Conservation (phyloP, 2,113 vertebrate species). For the Castor canadensis region DNA sequence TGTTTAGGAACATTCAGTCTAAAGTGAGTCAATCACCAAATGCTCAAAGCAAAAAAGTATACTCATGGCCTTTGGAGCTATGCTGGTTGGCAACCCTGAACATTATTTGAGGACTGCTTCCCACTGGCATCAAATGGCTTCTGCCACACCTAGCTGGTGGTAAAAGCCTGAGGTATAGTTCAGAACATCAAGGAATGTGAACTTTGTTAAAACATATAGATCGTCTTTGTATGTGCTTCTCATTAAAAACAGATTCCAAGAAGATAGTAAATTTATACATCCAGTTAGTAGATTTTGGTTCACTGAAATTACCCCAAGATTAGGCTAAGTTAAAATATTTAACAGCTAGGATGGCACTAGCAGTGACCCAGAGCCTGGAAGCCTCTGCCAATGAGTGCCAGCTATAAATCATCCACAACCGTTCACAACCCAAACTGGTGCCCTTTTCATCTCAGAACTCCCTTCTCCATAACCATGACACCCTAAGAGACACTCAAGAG, state of each 20-base stretch:
- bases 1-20: not conserved
- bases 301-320: not conserved
- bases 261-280: not conserved
- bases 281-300: not conserved
- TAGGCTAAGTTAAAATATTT: not conserved
- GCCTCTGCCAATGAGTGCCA: not conserved
- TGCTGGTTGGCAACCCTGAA: not conserved
- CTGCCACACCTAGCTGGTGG: not conserved
- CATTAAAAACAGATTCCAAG: not conserved
- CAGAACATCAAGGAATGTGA: not conserved
- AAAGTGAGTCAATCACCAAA: not conserved
- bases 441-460: not conserved
- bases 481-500: not conserved
- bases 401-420: not conserved
- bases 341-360: not conserved
- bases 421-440: not conserved
- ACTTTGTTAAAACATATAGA: not conserved
- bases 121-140: not conserved
- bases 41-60: not conserved
- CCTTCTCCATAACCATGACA: accelerated
- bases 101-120: not conserved
- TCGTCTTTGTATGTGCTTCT: not conserved
- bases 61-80: not conserved
- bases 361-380: not conserved
- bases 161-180: not conserved